These are phyloP conservation scores for Plectropomus leopardus DNA, from an alignment of 2,113 vertebrate genomes.

Conservation along the genomic window DNA sequence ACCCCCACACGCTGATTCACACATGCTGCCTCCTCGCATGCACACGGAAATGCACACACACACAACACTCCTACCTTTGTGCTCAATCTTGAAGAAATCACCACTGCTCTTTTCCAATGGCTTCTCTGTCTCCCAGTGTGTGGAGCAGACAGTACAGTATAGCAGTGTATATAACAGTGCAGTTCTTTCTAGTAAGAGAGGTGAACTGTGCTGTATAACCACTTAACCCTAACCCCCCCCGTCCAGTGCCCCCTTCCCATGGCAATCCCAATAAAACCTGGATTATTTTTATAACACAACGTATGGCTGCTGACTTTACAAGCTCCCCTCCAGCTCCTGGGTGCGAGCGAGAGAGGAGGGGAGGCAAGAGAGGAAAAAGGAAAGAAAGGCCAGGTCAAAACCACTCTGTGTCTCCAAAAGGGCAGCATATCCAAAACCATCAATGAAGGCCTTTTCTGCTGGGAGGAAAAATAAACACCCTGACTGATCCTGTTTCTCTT, in stretches of 20 bases:
- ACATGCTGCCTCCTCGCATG: slow-evolving; percentile 64
- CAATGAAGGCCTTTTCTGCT: slow-evolving; percentile 78
- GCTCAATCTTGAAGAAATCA: slow-evolving; percentile 57
- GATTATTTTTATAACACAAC: slow-evolving; percentile 85
- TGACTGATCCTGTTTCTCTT: slow-evolving; percentile 59
- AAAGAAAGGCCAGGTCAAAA: slow-evolving; percentile 69
- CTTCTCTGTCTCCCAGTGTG: slow-evolving; percentile 56
- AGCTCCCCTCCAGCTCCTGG: slow-evolving; percentile 63
- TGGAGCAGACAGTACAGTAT: slow-evolving; percentile 64
- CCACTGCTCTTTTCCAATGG: slow-evolving; percentile 64
- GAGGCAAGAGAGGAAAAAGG: slow-evolving; percentile 4
- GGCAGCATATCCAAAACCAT: slow-evolving; percentile 79
- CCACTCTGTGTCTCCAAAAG: slow-evolving; percentile 62
- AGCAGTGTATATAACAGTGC: slow-evolving; percentile 46
- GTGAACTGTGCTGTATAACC: slow-evolving; percentile 81
- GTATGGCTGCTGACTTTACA: slow-evolving; percentile 82
- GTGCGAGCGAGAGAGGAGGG: slow-evolving; percentile 24
- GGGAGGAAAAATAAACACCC: slow-evolving; percentile 82
- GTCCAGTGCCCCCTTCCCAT: slow-evolving; percentile 56
- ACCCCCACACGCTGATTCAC: slow-evolving; percentile 74
- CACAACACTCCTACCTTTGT: slow-evolving; percentile 75
- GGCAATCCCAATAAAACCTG: slow-evolving; percentile 83
- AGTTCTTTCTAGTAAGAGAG: slow-evolving; percentile 72
- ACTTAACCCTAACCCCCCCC: slow-evolving; percentile 65
- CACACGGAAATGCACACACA: slow-evolving; percentile 49